Base-by-base conservation (phyloP, 2,797 vertebrate genomes). In the Poeciliopsis presidionis region DNA sequence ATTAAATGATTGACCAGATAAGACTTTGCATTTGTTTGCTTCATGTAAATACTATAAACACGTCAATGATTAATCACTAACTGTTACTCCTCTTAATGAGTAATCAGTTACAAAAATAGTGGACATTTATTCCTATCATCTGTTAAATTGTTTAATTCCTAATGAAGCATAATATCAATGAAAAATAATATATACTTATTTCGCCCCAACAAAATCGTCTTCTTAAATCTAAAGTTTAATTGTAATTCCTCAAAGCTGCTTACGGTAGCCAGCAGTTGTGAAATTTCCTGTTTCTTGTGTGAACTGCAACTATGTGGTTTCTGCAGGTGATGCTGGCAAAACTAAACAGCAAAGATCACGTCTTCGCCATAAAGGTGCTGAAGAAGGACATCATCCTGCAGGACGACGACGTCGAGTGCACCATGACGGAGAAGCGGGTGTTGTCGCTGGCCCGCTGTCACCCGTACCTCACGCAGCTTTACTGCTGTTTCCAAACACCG, bases 381-480 rank as follows among this genome's bases (percentile, higher is more conserved):
- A 99, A 99, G 93, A 99, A 99, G 91, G 98, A 99, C 25, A 97
- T 99, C 73, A 99, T 99, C 86, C 93, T 99, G 73, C 98, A 99
- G 90, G 98, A 99, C 1, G 98, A 99, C 0, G 98, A 99, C 0
- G 98, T 99, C 36, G 98, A 99, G 46, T 99, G 98, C 81, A 99
- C 98, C 7, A 97, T 99, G 97, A 99, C 97, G 0, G 98, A 99
- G 90, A 99, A 99, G 81, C 95, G 98, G 86, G 97, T 99, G 86
- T 95, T 99, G 81, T 95, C 98, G 0, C 86, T 99, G 72, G 98
- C 98, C 11, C 86, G 96, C 85, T 96, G 93, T 73, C 98, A 99
- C 90, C 98, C 98, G 1, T 99, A 98, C 95, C 98, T 99, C 92
- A 99, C 98, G 43, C 97, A 99, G 93, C 82, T 99, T 41, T 97